A percentile compares a stretch with the other conserved stretches of the same genome.
Evolutionary conservation across 2,888 invertebrate species (phyloP).

Genomic region (Apamea sordens): DNA sequence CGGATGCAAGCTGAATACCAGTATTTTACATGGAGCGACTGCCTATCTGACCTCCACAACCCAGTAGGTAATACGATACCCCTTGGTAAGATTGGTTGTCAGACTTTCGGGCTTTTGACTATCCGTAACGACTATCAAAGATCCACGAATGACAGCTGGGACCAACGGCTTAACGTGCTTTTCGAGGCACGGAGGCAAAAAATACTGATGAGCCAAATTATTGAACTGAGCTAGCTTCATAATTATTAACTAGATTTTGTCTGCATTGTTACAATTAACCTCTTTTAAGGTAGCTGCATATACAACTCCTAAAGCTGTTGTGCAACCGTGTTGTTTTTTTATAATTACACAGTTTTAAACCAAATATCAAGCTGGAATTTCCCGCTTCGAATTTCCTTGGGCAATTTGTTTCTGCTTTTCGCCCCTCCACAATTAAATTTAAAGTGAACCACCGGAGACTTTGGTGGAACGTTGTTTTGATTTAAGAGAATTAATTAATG

Average conservation of each 20-base stretch:
- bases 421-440: conserved; percentile 83
- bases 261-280: background rate
- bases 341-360: conserved; percentile 52
- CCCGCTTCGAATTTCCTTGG: conserved; percentile 75
- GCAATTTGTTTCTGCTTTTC: conserved; percentile 80
- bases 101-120: too few relatives aligned
- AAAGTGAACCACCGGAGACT: conserved; percentile 81
- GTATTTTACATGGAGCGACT: too few relatives aligned
- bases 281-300: background rate
- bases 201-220: background rate
- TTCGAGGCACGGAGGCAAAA: too few relatives aligned
- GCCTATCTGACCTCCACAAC: too few relatives aligned
- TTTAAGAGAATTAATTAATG: conserved; percentile 86
- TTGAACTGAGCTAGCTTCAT: background rate
- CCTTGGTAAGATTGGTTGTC: too few relatives aligned
- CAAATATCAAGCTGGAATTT: conserved; percentile 60
- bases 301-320: background rate
- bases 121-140: too few relatives aligned
- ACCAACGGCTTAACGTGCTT: too few relatives aligned
- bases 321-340: conserved; percentile 16
- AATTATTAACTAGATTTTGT: background rate
- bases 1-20: too few relatives aligned
- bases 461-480: conserved; percentile 83
- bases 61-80: too few relatives aligned
- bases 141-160: too few relatives aligned